Evolutionary conservation across 2,888 invertebrate genomes (phyloP).

Genomic region (Orgyia antiqua): DNA sequence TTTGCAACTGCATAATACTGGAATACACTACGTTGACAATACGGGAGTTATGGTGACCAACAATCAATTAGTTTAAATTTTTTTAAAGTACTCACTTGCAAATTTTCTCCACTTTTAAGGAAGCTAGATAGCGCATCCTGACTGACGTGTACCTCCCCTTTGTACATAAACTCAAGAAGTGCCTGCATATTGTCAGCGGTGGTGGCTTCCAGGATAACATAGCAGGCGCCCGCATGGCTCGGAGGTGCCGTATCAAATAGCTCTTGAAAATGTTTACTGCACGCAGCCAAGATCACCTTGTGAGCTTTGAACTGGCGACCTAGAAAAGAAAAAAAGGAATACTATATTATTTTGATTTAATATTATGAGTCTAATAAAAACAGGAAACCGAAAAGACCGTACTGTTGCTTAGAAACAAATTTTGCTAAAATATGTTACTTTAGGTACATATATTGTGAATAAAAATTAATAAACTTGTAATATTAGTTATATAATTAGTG

Average conservation of each 20-base stretch:
- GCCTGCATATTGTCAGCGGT: constrained; percentile 94
- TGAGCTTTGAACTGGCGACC: constrained; percentile 95
- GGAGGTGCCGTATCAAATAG: constrained; percentile 92
- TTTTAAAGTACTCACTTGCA: constrained; percentile 86
- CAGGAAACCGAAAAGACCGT: no score
- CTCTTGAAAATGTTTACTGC: constrained; percentile 95
- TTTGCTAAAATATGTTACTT: no score
- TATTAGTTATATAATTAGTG: no score
- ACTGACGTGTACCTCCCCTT: constrained; percentile 95
- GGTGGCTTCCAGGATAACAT: constrained; percentile 93
- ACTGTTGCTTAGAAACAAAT: no score
- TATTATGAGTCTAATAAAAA: no score
- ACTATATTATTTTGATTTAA: no score
- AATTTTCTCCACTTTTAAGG: constrained; percentile 93
- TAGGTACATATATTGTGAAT: no score
- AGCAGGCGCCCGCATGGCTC: constrained; percentile 86
- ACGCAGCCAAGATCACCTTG: constrained; percentile 93
- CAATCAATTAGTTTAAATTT: no score
- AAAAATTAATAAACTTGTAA: no score
- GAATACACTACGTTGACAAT: no score
- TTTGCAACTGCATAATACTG: no score
- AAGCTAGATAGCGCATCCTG: constrained; percentile 94
- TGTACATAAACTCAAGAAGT: constrained; percentile 95
- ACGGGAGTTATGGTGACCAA: no score
- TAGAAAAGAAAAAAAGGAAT: constrained; percentile 47